Base-by-base conservation (phyloP, 2,113 vertebrate genomes). In the Orycteropus afer region DNA sequence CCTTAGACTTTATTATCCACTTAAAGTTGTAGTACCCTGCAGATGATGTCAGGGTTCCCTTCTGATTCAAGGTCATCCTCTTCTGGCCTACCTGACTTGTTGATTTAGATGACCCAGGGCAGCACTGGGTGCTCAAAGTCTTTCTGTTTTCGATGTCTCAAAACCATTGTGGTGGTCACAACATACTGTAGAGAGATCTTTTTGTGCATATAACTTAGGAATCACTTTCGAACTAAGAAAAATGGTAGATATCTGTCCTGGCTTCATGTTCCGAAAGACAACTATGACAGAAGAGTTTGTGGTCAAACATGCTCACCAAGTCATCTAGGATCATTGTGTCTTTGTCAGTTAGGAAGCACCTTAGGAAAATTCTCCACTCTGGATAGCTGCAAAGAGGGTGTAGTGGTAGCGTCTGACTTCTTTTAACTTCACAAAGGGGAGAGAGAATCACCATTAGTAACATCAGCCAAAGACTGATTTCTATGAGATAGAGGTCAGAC, bases 351-450 rank as follows among this genome's bases (percentile, higher is more conserved):
- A 96, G 78, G 0, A 15, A 79, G 67, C 55, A 11, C 27, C 78
- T 83, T 96, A 94, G n/a, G 95, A 95, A 97, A 96, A 97, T 95
- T 93, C 63, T 11, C 20, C 80, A 86, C 94, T 97, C 94, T 95
- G 83, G 89, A 82, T n/a, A n/a, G n/a, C n/a, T n/a, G n/a, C n/a
- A n/a, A n/a, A n/a, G n/a, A n/a, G n/a, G n/a, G n/a, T n/a, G n/a
- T n/a, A n/a, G n/a, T n/a, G n/a, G n/a, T n/a, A n/a, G n/a, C n/a
- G n/a, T n/a, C n/a, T n/a, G n/a, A n/a, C n/a, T n/a, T n/a, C n/a
- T n/a, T n/a, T n/a, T n/a, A n/a, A n/a, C n/a, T n/a, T n/a, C n/a
- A n/a, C n/a, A n/a, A n/a, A n/a, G n/a, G n/a, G n/a, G n/a, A n/a
- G n/a, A n/a, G n/a, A n/a, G n/a, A n/a, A n/a, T n/a, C n/a, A n/a